These are phyloP conservation scores for Hydropsyche betteni DNA, from an alignment of 2,888 invertebrate genomes.

Conservation along the genomic window DNA sequence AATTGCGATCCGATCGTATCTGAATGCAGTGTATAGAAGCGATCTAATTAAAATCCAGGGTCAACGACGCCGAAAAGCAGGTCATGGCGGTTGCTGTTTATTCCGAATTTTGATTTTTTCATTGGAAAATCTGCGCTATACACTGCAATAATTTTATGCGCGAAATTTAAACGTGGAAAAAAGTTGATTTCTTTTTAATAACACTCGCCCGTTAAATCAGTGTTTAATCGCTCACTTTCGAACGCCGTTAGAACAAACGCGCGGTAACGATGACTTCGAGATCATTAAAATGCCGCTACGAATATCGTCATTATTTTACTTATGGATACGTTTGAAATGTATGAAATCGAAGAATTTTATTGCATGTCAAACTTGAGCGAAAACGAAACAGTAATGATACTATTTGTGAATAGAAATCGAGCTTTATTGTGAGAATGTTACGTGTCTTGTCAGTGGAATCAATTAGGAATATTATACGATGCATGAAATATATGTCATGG, in stretches of 20 bases:
- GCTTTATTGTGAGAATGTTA: conserved; percentile 5
- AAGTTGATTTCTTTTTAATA: conserved; percentile 19
- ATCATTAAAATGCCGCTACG: no score
- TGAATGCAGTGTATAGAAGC: conserved; percentile 22
- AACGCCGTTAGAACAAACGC: no score
- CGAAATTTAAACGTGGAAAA: no score
- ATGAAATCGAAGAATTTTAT: not conserved
- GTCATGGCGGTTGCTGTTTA: conserved; percentile 34
- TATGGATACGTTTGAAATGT: no score
- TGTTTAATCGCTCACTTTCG: no score
- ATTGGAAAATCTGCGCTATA: not conserved
- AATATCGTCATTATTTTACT: no score
- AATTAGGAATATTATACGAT: conserved; percentile 16
- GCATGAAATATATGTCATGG: conserved; percentile 15
- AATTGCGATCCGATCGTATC: conserved; percentile 18
- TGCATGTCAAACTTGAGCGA: conserved; percentile 11
- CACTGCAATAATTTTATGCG: conserved; percentile 6
- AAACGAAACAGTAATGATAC: not conserved
- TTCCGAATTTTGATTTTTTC: conserved; percentile 29
- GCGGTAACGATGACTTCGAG: no score
- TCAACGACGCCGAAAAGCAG: conserved; percentile 36
- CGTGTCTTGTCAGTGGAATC: conserved; percentile 15
- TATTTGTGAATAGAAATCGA: not conserved
- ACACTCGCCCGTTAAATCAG: no score
- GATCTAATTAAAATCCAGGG: conserved; percentile 42